Base-by-base conservation (phyloP, 2,113 vertebrate genomes). In the Castor canadensis region DNA sequence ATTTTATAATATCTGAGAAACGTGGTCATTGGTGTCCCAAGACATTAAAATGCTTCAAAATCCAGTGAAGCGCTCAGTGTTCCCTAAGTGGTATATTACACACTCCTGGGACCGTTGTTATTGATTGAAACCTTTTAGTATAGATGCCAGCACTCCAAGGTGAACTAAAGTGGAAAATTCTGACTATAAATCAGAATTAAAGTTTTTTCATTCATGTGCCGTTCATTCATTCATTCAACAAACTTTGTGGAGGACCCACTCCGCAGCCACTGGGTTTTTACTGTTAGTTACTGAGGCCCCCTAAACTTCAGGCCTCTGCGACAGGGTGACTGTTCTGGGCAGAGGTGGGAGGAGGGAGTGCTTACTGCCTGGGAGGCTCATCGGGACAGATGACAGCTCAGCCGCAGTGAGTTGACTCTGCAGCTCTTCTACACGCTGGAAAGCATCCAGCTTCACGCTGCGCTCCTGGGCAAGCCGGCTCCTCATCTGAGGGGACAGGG, bases 361-460 rank as follows among this genome's bases (percentile, higher is more conserved):
- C 92, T 97, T 91, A 99, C 98, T 98, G 89, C 96, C 60, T 40
- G 97, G 47, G 0, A 58, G 89, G 19, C 95, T 97, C 84, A 88
- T 96, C 75, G 93, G 96, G 91, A 96, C 97, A 49, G 95, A 66
- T 0, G 56, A 73, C 28, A 80, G 95, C 95, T 98, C 97, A 40
- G 93, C 54, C 71, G 97, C 80, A 5, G 84, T 96, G 85, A 99
- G 96, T 94, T 98, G 98, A 89, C 83, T 93, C 66, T 98, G 98
- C 28, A 99, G 98, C 96, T 98, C 98, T 28, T 98, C 98, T 62
- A 82, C 93, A 2, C 95, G 86, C 91, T 98, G 98, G 92, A 99
- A 99, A 38, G 98, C 98, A 2, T 98, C 98, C 56, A 83, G 22
- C 95, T 99, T 99, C 97, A 99, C 77, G 81, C 97, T 97, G 13